These are phyloP conservation scores for Stomatorhinus walkeri DNA, from an alignment of 2,797 vertebrate genomes.

Conservation along the genomic window DNA sequence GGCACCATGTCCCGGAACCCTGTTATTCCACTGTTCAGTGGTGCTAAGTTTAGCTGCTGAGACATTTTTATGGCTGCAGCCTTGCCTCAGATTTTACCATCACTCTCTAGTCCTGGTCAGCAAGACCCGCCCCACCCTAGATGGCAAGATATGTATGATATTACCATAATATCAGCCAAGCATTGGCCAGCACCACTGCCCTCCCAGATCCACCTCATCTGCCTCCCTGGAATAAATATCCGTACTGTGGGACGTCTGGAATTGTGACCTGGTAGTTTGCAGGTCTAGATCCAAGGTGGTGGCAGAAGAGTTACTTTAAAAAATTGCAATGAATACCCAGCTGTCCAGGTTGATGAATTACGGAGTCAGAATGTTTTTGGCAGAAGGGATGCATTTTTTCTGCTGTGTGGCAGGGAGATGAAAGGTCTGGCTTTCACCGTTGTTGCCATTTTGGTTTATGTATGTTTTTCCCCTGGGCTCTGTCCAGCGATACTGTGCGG, in stretches of 20 bases:
- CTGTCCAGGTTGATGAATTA: neutral
- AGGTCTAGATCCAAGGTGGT: neutral
- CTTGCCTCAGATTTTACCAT: neutral
- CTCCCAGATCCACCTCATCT: neutral
- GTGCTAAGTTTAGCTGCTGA: neutral
- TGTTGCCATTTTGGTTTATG: neutral
- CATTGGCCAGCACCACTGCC: neutral
- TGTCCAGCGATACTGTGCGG: neutral
- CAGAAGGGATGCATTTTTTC: neutral
- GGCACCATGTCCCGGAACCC: neutral
- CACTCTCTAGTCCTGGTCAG: neutral
- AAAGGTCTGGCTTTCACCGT: neutral
- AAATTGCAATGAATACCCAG: neutral
- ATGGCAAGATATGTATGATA: neutral
- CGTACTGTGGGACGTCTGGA: neutral
- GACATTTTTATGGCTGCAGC: neutral
- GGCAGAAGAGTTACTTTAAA: neutral
- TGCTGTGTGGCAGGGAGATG: neutral
- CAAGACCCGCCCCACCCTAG: neutral
- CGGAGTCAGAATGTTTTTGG: neutral
- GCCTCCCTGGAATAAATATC: neutral
- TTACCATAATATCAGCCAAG: neutral
- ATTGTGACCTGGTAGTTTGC: neutral
- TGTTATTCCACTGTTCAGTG: neutral
- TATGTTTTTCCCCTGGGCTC: neutral